Base-by-base conservation (phyloP, 2,888 invertebrate species). In the Graphium colonna region DNA sequence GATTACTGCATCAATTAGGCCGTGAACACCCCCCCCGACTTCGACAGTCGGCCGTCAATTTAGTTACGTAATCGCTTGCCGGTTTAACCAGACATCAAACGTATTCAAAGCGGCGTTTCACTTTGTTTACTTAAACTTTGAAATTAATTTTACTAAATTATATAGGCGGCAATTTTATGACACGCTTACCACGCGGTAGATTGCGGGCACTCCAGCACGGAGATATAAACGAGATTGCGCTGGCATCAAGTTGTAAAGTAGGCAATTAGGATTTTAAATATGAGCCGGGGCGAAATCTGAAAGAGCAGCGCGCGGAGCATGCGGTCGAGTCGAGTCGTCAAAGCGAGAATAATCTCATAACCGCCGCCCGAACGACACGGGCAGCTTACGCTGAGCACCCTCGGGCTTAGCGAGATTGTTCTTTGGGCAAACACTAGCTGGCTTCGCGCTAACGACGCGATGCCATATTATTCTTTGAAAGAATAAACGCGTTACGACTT, bases 331-430 rank as follows among this genome's bases (percentile, higher is more conserved):
- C 70, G 68, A 60, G 69, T 73, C 76, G 79, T 82, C 84, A 84
- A 84, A 86, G 84, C 79, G 78, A 79, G 77, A 79, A 79, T 86
- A 83, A 86, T 85, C 82, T 82, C 82, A 85, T 86, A 85, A 86
- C 82, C 73, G 75, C 73, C 74, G 71, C 69, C 72, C 73, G 74
- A 77, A 74, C 79, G 75, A 80, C 77, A 73, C 71, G 76, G 71
- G 61, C 76, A 76, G 78, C 79, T 78, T 80, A 77, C 72, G 75
- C 74, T 64, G 71, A 79, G 79, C 77, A 77, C 79, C 78, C 79
- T 79, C 76, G 63, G 76, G 77, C 77, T 77, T 73, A 75, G 74
- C 56, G 71, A 74, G 73, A 77, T 77, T 74, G 75, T 76, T 79
- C 81, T 82, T 80, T 79, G 79, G 76, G 70, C 69, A 69, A n/a